Evolutionary conservation across 2,888 invertebrate genomes (phyloP).

Genomic region (Tortrix viridana): DNA sequence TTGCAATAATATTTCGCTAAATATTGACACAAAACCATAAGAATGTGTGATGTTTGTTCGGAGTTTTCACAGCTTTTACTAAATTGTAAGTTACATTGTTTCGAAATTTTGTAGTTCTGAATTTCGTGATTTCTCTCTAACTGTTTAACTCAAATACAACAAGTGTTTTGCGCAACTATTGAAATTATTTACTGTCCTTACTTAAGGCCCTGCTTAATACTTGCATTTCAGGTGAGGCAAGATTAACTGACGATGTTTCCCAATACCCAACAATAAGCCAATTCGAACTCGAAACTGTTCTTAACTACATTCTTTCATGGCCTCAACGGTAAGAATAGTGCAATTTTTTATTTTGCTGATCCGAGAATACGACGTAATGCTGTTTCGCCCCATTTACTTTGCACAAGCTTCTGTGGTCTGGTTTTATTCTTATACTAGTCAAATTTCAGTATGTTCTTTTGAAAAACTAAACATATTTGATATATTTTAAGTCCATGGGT

Average conservation of each 20-base stretch:
- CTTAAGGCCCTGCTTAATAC: constrained; percentile 42
- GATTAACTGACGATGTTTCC: constrained; percentile 90
- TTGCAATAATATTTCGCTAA: constrained; percentile 74
- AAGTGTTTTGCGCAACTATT: constrained; percentile 9
- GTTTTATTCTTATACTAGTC: constrained; percentile 14
- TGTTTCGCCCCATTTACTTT: constrained; percentile 1
- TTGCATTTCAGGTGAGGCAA: constrained; percentile 90
- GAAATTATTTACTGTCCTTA: constrained; percentile 1
- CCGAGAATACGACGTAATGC: background rate
- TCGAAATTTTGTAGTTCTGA: constrained; percentile 67
- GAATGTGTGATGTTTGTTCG: constrained; percentile 96
- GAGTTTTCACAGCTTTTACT: constrained; percentile 96
- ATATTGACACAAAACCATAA: constrained; percentile 80
- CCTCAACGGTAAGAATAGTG: constrained; percentile 88
- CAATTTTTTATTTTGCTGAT: constrained; percentile 2
- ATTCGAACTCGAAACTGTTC: constrained; percentile 92
- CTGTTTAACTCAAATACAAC: constrained; percentile 2
- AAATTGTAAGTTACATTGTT: constrained; percentile 84
- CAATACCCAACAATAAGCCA: constrained; percentile 90
- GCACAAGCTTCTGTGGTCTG: background rate
- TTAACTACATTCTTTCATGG: constrained; percentile 95
- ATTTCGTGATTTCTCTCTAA: constrained; percentile 47
- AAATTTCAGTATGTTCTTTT: constrained; percentile 14
- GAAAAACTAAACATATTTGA: constrained; percentile 5
- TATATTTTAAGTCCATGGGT: no score